phyloP scores from a whole-genome alignment of 2,113 vertebrate species.

The Aythya baeri region DNA sequence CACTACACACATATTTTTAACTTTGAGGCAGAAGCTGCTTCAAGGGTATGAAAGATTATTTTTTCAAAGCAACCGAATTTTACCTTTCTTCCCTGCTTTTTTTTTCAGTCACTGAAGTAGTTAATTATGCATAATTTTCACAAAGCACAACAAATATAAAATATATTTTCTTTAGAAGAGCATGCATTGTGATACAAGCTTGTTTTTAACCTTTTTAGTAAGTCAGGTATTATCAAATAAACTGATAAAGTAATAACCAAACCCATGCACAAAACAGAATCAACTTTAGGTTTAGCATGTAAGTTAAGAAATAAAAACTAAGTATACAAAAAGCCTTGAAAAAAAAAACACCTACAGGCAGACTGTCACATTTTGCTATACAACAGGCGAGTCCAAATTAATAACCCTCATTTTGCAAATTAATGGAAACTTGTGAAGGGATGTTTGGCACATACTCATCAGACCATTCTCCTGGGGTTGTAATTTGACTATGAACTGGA shows the following conservation, averaged over 20 bases:
- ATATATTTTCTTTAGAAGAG: neutral
- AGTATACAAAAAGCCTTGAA: neutral
- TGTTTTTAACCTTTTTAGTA: neutral
- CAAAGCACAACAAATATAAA: neutral
- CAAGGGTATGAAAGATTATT: neutral
- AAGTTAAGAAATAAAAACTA: neutral
- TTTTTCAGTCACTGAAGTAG: neutral
- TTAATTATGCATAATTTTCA: neutral
- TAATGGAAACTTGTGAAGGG: neutral
- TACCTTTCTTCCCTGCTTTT: neutral
- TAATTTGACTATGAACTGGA: neutral
- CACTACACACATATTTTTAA: neutral
- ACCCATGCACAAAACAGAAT: conserved; percentile 25
- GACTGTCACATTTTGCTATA: neutral
- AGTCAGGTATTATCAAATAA: neutral
- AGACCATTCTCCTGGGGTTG: neutral
- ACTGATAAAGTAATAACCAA: conserved; percentile 6
- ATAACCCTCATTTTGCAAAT: neutral
- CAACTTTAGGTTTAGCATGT: neutral
- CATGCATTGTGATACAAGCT: neutral
- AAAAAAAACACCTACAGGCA: neutral
- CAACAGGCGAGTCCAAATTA: neutral
- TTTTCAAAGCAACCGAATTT: neutral
- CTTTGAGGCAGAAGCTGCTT: neutral
- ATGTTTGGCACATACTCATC: neutral